phyloP scores from a whole-genome alignment of 2,888 invertebrate species.

The Clistopyga incitator region DNA sequence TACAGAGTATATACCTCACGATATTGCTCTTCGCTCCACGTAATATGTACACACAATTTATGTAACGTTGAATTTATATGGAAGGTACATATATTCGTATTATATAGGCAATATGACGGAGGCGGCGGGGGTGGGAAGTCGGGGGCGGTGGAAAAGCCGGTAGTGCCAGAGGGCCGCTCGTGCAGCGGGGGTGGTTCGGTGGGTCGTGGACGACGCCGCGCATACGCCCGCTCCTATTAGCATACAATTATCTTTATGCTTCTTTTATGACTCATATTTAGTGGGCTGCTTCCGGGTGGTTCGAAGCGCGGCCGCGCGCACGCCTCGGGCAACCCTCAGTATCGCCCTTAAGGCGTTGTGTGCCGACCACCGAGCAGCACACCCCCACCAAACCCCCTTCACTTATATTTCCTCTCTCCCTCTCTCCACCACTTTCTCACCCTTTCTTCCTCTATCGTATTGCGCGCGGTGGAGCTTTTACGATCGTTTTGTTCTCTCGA shows the following conservation, averaged over 20 bases:
- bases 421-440: not conserved
- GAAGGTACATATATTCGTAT: conserved; percentile 58
- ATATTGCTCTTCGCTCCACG: conserved; percentile 58
- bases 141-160: conserved; percentile 47
- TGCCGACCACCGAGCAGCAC: not conserved
- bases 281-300: conserved; percentile 67
- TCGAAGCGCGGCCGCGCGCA: conserved; percentile 35
- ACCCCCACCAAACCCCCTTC: not conserved
- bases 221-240: conserved; percentile 78
- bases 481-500: conserved; percentile 54
- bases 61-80: conserved; percentile 60
- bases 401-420: not conserved
- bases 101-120: conserved; percentile 62
- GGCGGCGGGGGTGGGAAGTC: not conserved
- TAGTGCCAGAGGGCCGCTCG: conserved; percentile 38
- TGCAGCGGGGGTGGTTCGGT: conserved; percentile 29
- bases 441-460: not conserved
- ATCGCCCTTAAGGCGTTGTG: conserved; percentile 44
- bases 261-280: conserved; percentile 81
- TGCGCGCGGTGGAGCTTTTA: conserved; percentile 26
- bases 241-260: conserved; percentile 80
- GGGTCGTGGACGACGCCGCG: conserved; percentile 72
- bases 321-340: conserved; percentile 26
- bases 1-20: conserved; percentile 34
- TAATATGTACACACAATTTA: conserved; percentile 57